Conservation (phyloP, 1,140 invertebrate genomes). For the Lepidotrigona ventralis region DNA sequence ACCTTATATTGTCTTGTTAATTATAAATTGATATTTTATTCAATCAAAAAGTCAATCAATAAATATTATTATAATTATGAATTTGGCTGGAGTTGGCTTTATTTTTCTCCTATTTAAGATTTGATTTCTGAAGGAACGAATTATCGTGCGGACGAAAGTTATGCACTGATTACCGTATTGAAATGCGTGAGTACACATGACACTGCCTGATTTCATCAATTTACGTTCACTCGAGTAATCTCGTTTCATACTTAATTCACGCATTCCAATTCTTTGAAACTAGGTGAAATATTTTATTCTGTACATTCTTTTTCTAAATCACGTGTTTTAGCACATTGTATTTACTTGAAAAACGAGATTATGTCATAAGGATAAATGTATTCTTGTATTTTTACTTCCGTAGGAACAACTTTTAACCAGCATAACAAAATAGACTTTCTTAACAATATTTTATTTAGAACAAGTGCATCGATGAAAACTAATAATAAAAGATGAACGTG, state of each 20-base stretch:
- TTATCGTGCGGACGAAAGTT: not conserved
- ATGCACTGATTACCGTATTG: not conserved
- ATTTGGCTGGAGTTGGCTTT: not conserved
- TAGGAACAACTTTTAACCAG: not conserved
- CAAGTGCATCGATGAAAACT: not conserved
- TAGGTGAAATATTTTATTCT: not conserved
- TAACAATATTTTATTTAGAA: not conserved
- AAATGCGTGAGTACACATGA: not conserved
- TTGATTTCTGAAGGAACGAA: not conserved
- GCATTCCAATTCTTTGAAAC: not conserved
- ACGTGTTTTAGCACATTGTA: not conserved
- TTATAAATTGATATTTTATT: not conserved
- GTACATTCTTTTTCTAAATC: not conserved
- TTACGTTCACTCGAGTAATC: not conserved
- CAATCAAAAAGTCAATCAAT: not conserved
- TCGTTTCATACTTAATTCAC: not conserved
- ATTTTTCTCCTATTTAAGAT: not conserved
- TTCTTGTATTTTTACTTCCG: constrained; percentile 14
- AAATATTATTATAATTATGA: not conserved
- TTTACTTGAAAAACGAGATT: not conserved
- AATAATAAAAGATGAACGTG: not conserved
- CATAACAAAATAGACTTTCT: not conserved
- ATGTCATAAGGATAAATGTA: not conserved
- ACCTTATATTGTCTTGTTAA: not conserved
- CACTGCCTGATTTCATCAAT: not conserved